These are phyloP conservation scores for Psilopogon haemacephalus DNA, from an alignment of 2,113 vertebrate genomes.

Conservation along the genomic window DNA sequence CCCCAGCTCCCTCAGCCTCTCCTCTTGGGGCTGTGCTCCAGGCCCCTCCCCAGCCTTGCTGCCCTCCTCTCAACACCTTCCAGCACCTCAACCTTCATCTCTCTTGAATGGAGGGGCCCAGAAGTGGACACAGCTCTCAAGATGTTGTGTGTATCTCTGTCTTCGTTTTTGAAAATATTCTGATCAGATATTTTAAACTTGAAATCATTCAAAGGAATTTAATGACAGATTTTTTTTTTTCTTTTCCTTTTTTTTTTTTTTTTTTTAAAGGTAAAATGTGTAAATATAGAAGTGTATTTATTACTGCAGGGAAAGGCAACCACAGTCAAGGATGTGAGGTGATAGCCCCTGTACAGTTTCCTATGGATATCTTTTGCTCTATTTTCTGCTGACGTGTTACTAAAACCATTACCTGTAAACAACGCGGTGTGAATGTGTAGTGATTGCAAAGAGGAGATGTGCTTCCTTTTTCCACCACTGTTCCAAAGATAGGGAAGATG, in stretches of 20 bases:
- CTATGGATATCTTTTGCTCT: slow-evolving; percentile 70
- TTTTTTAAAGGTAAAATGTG: slow-evolving; percentile 80
- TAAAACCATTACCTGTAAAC: slow-evolving; percentile 77
- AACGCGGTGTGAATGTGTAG: slow-evolving; percentile 81
- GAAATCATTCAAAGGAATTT: slow-evolving; percentile 76
- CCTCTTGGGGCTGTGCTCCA: too few species aligned
- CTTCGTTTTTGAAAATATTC: slow-evolving; percentile 81
- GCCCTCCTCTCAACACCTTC: too few species aligned
- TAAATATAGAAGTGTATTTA: slow-evolving; percentile 90
- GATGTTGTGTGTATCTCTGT: slow-evolving; percentile 20
- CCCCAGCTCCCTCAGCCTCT: too few species aligned
- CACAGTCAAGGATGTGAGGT: slow-evolving; percentile 68
- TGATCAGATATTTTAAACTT: slow-evolving; percentile 80
- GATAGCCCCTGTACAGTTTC: slow-evolving; percentile 78
- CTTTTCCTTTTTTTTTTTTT: slow-evolving; percentile 26
- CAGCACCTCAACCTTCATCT: too few species aligned
- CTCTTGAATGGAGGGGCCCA: too few species aligned
- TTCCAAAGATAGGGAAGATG: slow-evolving; percentile 74
- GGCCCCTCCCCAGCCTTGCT: too few species aligned
- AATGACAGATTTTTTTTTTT: neutral
- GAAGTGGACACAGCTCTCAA: too few species aligned
- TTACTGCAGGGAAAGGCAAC: slow-evolving; percentile 77
- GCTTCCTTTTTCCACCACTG: slow-evolving; percentile 78
- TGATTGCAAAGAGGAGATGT: slow-evolving; percentile 80
- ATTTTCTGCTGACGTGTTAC: slow-evolving; percentile 71